A percentile compares a stretch with the other conserved stretches of the same genome.
Evolutionary conservation across 1,140 invertebrate genomes (phyloP).

Genomic region (Psilanteris sp.): DNA sequence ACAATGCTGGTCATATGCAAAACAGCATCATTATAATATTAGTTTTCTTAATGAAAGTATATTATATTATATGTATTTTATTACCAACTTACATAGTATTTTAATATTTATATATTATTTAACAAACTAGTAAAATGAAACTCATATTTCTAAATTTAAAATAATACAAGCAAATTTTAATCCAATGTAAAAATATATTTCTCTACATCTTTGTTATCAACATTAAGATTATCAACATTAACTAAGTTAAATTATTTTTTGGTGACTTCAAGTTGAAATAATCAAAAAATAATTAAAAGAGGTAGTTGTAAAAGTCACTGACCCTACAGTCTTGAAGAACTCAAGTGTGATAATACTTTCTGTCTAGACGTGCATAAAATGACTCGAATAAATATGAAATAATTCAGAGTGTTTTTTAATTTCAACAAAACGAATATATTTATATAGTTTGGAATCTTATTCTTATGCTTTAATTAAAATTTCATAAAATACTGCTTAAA

Average conservation of each 20-base stretch:
- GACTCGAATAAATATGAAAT: conserved; percentile 36
- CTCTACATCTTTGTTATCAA: too few species aligned
- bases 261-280: neutral
- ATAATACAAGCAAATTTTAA: too few species aligned
- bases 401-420: conserved; percentile 15
- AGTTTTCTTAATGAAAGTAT: too few species aligned
- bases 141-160: too few species aligned
- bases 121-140: too few species aligned
- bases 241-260: conserved; percentile 2
- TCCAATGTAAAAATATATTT: too few species aligned
- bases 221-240: too few species aligned
- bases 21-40: too few species aligned
- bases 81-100: too few species aligned
- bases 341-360: conserved; percentile 37
- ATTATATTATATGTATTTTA: too few species aligned
- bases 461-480: conserved; percentile 7
- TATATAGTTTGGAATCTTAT: neutral
- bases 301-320: conserved; percentile 21
- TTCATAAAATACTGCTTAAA: conserved; percentile 8
- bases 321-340: conserved; percentile 17
- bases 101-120: too few species aligned
- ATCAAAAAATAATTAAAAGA: conserved; percentile 27
- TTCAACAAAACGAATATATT: neutral
- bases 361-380: conserved; percentile 36
- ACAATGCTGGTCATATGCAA: too few species aligned